Conservation (phyloP, 2,113 vertebrate species). For the Chiloscyllium plagiosum region DNA sequence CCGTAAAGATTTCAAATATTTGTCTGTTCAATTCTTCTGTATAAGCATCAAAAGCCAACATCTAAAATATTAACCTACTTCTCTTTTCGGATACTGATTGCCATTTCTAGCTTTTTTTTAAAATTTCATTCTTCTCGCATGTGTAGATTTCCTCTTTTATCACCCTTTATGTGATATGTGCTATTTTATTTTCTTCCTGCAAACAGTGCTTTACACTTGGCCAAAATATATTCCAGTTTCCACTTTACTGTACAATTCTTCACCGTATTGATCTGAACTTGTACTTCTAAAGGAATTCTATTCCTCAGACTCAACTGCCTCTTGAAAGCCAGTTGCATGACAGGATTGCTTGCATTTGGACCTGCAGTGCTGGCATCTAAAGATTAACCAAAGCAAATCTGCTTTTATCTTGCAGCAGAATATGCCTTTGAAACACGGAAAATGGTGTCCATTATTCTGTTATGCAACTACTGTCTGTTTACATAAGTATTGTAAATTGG, state of each 20-base stretch:
- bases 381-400: background rate
- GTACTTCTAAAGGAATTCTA: background rate
- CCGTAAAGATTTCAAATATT: background rate
- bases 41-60: background rate
- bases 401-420: background rate
- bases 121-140: background rate
- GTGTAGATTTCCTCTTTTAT: background rate
- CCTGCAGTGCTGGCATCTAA: background rate
- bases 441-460: background rate
- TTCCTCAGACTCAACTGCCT: background rate
- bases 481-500: background rate
- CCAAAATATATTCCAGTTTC: background rate
- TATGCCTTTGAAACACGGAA: background rate
- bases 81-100: background rate
- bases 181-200: background rate
- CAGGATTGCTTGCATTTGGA: background rate
- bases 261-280: background rate
- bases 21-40: background rate
- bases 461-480: background rate
- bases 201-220: background rate
- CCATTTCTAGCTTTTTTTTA: background rate
- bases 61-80: background rate
- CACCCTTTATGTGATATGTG: background rate
- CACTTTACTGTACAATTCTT: background rate
- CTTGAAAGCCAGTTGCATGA: background rate